phyloP scores from a whole-genome alignment of 2,113 vertebrate species.

The Nibea albiflora region DNA sequence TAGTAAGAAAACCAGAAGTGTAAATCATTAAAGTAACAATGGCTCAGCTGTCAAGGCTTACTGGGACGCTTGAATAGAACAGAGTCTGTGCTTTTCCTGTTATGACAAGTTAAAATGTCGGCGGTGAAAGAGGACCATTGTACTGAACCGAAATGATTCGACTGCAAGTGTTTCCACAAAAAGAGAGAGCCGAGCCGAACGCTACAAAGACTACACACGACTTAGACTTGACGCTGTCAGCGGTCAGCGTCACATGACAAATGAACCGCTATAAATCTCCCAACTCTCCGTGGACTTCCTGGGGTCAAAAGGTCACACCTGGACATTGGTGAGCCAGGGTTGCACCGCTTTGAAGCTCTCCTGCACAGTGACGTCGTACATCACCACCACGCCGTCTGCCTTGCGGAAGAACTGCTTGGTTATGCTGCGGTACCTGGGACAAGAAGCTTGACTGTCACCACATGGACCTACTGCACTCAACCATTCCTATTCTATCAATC shows the following conservation, averaged over 20 bases:
- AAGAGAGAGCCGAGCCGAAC: background rate
- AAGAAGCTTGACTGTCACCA: background rate
- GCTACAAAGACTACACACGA: no score
- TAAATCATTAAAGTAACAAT: background rate
- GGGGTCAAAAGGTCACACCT: conserved; percentile 80
- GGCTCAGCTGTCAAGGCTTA: background rate
- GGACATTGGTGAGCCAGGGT: conserved; percentile 89
- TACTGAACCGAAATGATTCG: background rate
- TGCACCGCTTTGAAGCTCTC: conserved; percentile 88
- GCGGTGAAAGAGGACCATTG: background rate
- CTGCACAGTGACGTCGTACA: conserved; percentile 91
- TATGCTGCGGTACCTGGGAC: conserved; percentile 90
- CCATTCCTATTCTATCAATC: background rate
- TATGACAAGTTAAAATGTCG: background rate
- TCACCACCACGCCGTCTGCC: conserved; percentile 91
- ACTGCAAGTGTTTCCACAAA: background rate
- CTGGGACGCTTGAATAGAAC: background rate
- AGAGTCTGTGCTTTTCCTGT: background rate
- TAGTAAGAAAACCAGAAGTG: background rate
- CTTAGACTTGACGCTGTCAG: no score
- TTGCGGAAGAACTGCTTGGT: conserved; percentile 97
- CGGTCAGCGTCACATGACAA: no score
- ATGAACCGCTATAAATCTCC: background rate
- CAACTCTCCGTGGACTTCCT: background rate
- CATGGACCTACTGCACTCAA: background rate